Evolutionary conservation across 2,113 vertebrate species (phyloP).

Genomic region (Narcine bancroftii): DNA sequence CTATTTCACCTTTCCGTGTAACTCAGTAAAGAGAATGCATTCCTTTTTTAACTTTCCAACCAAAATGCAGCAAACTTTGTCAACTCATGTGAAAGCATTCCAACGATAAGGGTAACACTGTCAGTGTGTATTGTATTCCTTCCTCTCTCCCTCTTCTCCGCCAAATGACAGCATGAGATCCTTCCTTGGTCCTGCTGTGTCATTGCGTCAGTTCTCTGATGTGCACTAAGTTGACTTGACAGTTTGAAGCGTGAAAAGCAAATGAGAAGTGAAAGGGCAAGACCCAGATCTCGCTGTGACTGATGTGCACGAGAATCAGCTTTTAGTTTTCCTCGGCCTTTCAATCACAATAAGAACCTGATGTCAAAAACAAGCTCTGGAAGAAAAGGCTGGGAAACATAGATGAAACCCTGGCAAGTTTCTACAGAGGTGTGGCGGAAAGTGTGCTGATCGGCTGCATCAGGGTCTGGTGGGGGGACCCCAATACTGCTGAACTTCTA

Average conservation of each 20-base stretch:
- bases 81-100: not conserved
- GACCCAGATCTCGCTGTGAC: constrained; percentile 13
- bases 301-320: not conserved
- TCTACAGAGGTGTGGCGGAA: too few species aligned
- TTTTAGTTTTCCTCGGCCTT: not conserved
- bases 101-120: not conserved
- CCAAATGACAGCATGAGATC: not conserved
- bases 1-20: too few species aligned
- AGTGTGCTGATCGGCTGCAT: too few species aligned
- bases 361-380: not conserved
- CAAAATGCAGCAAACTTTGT: not conserved
- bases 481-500: too few species aligned
- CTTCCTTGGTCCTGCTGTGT: not conserved
- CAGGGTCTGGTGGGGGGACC: too few species aligned
- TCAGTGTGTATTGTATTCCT: not conserved
- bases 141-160: not conserved
- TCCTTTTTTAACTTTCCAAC: too few species aligned
- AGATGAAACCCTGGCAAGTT: too few species aligned
- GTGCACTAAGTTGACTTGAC: constrained; percentile 1
- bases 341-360: not conserved
- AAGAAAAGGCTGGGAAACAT: not conserved
- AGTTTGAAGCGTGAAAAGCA: constrained; percentile 20
- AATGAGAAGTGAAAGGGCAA: constrained; percentile 30
- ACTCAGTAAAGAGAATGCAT: too few species aligned
- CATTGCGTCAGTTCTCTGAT: not conserved